Evolutionary conservation across 2,888 invertebrate species (phyloP), one percentile per base, ranked within the genome.

Genomic region (Rhodophaea formosa): DNA sequence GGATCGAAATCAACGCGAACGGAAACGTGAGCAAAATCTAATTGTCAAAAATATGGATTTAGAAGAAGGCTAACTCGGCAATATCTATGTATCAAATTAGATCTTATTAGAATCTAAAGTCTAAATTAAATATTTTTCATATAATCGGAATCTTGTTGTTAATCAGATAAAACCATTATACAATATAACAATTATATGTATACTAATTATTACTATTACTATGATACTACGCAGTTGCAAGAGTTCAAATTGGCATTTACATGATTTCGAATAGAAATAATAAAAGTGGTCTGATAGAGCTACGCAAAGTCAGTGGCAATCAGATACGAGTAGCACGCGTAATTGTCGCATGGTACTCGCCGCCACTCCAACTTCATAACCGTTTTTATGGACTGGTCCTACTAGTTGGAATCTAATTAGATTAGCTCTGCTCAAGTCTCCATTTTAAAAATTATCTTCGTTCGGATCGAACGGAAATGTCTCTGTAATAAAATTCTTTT

Each of bases 401-500:
- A 75, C 77, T 70, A 70, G 73, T 72, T 73, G 70, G 77, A 80
- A 77, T 84, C 80, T 83, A 79, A 84, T 81, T 82, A 79, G 82
- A 84, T 81, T 84, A 82, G 70, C 74, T 64, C 69, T 65, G 72
- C 70, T 69, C 75, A 72, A 67, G 66, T 75, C 74, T 70, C 72
- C 69, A 76, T 75, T 80, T 81, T 77, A 77, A 82, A 82, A 78
- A 80, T 78, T 79, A 83, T 82, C 77, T 79, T 59, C 67, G 72
- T 75, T 79, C 74, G 63, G 70, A 70, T 71, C 71, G 72, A 82
- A 74, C 84, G 84, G 84, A 86, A 84, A 84, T 80, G 82, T 79
- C 79, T 73, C 65, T 73, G 79, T 77, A 80, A 82, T 84, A 83
- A 84, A 84, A 82, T 75, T 71, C 74, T 80, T 79, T 80, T 79